A percentile compares a stretch with the other conserved stretches of the same genome.
Evolutionary conservation across 2,113 vertebrate species (phyloP).

Genomic region (Anas platyrhynchos): DNA sequence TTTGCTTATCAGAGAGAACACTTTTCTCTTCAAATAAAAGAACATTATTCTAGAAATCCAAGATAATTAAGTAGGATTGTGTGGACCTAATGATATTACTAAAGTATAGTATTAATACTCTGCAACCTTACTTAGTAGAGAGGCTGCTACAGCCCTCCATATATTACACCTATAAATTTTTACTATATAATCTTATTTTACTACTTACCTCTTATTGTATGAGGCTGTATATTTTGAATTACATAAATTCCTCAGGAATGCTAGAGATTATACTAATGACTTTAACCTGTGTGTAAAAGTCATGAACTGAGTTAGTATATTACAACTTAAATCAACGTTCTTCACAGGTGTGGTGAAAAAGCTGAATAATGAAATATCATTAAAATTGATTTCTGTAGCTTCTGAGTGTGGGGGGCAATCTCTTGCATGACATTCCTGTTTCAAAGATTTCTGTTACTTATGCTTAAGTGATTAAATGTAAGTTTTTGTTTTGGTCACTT

Average conservation of each 20-base stretch:
- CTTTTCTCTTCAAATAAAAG: slow-evolving; percentile 25
- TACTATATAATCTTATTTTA: not conserved
- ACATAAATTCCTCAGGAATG: not conserved
- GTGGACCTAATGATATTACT: not conserved
- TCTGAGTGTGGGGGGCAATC: not conserved
- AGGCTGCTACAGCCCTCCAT: not conserved
- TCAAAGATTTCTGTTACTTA: not conserved
- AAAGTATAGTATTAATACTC: not conserved
- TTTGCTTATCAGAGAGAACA: not conserved
- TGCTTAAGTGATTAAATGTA: not conserved
- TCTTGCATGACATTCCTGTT: not conserved
- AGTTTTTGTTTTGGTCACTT: not conserved
- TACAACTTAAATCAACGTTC: not conserved
- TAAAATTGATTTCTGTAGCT: not conserved
- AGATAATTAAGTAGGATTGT: not conserved
- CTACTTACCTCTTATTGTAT: too few relatives aligned
- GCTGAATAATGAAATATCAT: not conserved
- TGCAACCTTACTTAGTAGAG: not conserved
- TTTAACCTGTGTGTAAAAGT: not conserved
- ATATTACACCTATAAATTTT: not conserved
- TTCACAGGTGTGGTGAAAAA: not conserved
- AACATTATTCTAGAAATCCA: not conserved
- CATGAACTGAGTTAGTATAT: not conserved
- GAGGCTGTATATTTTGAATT: too few relatives aligned
- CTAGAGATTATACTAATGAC: not conserved